phyloP scores from a whole-genome alignment of 1,140 invertebrate genomes.

The Lineus longissimus region DNA sequence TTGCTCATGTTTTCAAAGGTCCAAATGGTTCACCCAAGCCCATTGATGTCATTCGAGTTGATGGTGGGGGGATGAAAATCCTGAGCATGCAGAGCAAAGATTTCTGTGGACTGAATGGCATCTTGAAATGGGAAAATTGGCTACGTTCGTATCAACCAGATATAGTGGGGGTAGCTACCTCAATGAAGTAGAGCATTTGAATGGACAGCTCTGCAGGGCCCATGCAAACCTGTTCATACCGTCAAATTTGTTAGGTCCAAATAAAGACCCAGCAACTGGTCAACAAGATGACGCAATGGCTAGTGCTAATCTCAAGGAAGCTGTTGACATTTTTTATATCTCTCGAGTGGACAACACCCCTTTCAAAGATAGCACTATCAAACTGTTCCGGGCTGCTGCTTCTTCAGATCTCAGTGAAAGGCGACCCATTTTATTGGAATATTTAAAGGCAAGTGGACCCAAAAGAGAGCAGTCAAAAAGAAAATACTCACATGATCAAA shows the following conservation, averaged over 20 bases:
- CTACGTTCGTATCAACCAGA: background rate
- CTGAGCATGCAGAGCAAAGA: background rate
- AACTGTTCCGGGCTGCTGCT: background rate
- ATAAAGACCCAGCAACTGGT: background rate
- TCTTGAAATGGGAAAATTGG: background rate
- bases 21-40: background rate
- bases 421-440: background rate
- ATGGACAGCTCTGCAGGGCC: background rate
- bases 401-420: background rate
- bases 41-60: conserved; percentile 1
- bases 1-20: background rate
- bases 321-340: background rate
- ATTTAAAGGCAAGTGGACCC: background rate
- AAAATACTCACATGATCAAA: background rate
- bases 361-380: conserved; percentile 3
- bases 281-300: background rate
- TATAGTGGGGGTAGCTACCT: conserved; percentile 6
- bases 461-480: background rate
- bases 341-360: background rate
- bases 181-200: conserved; percentile 3
- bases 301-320: background rate
- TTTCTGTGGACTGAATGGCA: background rate
- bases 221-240: conserved; percentile 1
- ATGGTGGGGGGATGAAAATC: conserved; percentile 6
- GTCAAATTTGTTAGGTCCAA: background rate